Percentiles rank a stretch among this genome's conserved stretches.
phyloP scores from a whole-genome alignment of 2,888 invertebrate species.

The Nineta flava region DNA sequence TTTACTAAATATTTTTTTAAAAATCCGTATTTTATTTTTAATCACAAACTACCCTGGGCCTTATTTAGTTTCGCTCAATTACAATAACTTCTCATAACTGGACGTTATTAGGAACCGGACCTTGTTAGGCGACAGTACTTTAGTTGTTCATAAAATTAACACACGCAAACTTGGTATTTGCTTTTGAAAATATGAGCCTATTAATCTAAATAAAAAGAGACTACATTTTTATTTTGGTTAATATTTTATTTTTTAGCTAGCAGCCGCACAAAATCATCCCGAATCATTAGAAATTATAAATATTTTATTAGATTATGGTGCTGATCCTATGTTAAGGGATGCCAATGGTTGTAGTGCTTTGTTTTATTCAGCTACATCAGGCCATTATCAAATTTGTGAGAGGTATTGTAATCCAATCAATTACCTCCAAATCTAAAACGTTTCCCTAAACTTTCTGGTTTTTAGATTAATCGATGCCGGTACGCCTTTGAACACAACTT shows the following conservation, averaged over 20 bases:
- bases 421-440: not conserved
- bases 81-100: too few species aligned
- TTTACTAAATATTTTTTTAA: too few species aligned
- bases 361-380: constrained; percentile 22
- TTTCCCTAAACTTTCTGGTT: not conserved
- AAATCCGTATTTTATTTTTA: too few species aligned
- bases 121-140: too few species aligned
- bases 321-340: constrained; percentile 12
- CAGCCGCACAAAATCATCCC: not conserved
- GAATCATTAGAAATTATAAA: not conserved
- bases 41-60: too few species aligned
- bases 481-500: not conserved
- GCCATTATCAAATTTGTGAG: constrained; percentile 13
- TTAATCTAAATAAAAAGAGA: too few species aligned
- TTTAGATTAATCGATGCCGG: constrained; percentile 2
- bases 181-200: too few species aligned
- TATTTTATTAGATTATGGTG: not conserved
- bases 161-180: too few species aligned
- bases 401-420: not conserved
- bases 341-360: constrained; percentile 22
- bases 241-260: constrained; percentile 1
- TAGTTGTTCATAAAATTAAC: too few species aligned
- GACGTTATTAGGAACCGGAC: too few species aligned
- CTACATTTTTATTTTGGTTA: too few species aligned
- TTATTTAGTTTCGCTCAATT: too few species aligned